These are phyloP conservation scores for Tapirus terrestris DNA, from an alignment of 2,113 vertebrate species.

Conservation along the genomic window DNA sequence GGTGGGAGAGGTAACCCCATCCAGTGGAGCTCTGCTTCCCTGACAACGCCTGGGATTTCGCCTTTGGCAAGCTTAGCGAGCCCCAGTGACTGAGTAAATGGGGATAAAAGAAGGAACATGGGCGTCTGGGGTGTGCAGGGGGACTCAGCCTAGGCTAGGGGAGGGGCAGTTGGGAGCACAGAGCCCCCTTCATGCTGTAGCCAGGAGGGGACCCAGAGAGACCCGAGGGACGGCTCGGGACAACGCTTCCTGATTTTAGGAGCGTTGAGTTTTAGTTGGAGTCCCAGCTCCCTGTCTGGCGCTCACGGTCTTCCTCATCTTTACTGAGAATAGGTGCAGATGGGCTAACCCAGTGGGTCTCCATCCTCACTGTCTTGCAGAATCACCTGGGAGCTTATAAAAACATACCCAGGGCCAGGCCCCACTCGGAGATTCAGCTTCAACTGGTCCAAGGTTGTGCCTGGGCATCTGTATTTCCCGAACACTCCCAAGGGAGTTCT, in stretches of 20 bases:
- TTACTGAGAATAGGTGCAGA: background rate
- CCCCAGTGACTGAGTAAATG: background rate
- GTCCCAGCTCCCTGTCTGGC: background rate
- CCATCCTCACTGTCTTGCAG: background rate
- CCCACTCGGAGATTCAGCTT: background rate
- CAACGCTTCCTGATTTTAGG: background rate
- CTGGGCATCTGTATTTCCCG: background rate
- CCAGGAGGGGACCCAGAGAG: background rate
- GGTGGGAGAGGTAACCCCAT: background rate
- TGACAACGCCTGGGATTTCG: background rate
- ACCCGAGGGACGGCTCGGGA: background rate
- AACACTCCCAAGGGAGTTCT: background rate
- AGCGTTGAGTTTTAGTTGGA: background rate
- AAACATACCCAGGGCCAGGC: background rate
- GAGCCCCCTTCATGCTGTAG: background rate
- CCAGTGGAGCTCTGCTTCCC: background rate
- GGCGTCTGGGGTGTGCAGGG: background rate
- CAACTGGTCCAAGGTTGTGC: background rate
- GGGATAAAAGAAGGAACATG: background rate
- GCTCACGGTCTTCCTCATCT: background rate
- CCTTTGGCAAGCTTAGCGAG: conserved; percentile 53
- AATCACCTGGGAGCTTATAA: background rate
- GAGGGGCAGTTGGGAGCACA: too few relatives aligned
- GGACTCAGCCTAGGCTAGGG: background rate
- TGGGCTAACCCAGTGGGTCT: background rate